Conservation (phyloP, 1,140 invertebrate genomes). For the Pemphigus obesinymphae region DNA sequence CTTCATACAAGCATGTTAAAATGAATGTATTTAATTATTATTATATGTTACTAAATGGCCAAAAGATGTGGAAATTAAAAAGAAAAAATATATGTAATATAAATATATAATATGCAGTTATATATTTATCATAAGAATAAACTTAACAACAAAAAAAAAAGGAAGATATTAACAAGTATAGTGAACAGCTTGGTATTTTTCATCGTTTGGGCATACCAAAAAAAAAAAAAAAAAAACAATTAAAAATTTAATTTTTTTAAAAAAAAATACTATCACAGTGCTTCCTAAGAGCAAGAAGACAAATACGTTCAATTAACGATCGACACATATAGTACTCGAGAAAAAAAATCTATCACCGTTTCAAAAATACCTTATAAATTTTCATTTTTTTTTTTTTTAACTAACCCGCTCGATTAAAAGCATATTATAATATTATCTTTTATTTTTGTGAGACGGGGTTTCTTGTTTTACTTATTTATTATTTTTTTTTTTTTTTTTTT, state of each 20-base stretch:
- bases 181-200: conserved; percentile 27
- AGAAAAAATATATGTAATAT: neutral
- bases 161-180: conserved; percentile 29
- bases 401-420: neutral
- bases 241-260: neutral
- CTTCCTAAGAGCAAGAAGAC: conserved; percentile 34
- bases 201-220: neutral
- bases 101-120: neutral
- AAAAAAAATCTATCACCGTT: conserved; percentile 34
- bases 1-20: neutral
- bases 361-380: conserved; percentile 5
- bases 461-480: no score
- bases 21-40: conserved; percentile 1
- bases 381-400: neutral
- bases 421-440: neutral
- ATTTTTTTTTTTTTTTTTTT: neutral
- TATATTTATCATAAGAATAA: conserved; percentile 34
- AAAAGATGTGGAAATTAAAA: neutral
- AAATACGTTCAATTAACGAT: conserved; percentile 6
- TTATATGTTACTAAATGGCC: neutral
- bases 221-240: neutral
- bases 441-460: neutral
- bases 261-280: conserved; percentile 39
- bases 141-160: conserved; percentile 36
- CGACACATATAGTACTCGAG: neutral